Base-by-base conservation (phyloP, 2,888 invertebrate species). In the Chrysopilus asiliformis region DNA sequence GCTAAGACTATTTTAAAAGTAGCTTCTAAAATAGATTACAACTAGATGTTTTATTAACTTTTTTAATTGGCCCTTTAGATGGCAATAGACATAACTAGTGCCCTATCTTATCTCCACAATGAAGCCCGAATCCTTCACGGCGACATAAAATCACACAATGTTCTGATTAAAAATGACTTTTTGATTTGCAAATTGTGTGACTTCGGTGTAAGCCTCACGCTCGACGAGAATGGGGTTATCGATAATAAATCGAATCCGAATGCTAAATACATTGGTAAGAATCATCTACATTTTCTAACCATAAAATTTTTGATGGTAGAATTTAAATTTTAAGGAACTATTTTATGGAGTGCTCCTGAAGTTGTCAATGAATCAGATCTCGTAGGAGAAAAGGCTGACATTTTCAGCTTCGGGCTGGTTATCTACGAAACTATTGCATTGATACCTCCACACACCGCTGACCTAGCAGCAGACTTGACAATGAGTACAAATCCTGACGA, bases 381-480 rank as follows among this genome's bases (percentile, higher is more conserved):
- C 14, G 71, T 85, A 33, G 74, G 76, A 4, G 64, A 64, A 47
- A 83, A 80, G 60, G 75, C 80, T 0, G 87, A 89, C 53, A 74
- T 89, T 32, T 89, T 83, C 66, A 68, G 86, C 3, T 76, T 78
- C 44, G 89, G 86, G 1, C 66, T 86, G 8, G 72, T 79, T 0
- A 54, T 86, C 17, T 86, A 81, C 74, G 86, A 87, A 67, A 86
- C 84, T 74, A 64, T 87, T 56, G 70, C 83, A 0, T 64, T 85
- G 3, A 65, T 68, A 34, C 71, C 78, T 0, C 87, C 86, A 0
- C 79, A 80, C 51, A 55, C 68, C 0, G n/a, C n/a, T n/a, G n/a
- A n/a, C n/a, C n/a, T n/a, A n/a, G n/a, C n/a, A n/a, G n/a, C n/a
- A n/a, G n/a, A n/a, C n/a, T n/a, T n/a, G n/a, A n/a, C n/a, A n/a